Conservation (phyloP, 2,113 vertebrate species). For the Triplophysa dalaica region DNA sequence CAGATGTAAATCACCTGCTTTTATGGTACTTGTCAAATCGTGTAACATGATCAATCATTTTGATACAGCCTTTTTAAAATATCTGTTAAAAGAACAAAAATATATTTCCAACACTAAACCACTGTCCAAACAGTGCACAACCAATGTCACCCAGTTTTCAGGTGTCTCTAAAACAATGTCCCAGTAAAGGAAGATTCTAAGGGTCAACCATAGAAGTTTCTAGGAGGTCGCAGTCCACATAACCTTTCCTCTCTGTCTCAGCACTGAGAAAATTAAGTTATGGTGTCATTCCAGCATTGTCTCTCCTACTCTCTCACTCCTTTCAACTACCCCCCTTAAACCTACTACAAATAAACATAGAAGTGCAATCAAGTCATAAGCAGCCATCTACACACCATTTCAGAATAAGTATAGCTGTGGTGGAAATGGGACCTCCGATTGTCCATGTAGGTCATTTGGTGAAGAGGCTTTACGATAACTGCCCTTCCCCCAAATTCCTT, state of each 20-base stretch:
- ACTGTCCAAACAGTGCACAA: neutral
- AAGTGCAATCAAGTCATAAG: neutral
- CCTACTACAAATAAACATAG: conserved; percentile 1
- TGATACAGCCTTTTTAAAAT: neutral
- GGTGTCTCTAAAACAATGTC: neutral
- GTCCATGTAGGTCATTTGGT: conserved; percentile 20
- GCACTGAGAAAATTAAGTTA: conserved; percentile 99
- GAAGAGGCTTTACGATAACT: neutral
- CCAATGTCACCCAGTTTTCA: too few species aligned
- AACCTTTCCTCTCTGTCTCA: conserved; percentile 98
- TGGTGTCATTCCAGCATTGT: conserved; percentile 94
- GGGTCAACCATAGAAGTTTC: conserved; percentile 95
- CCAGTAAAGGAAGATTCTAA: conserved; percentile 27
- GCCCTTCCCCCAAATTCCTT: conserved; percentile 35
- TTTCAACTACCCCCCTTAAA: conserved; percentile 15
- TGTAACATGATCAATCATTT: neutral
- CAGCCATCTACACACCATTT: neutral
- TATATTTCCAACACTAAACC: neutral
- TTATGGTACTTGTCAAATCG: too few species aligned
- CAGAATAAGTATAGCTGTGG: neutral
- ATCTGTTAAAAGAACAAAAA: neutral
- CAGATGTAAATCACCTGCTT: too few species aligned
- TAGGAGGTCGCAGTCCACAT: conserved; percentile 97
- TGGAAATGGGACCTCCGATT: conserved; percentile 3
- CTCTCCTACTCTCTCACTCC: conserved; percentile 61